Conservation (phyloP, 2,888 invertebrate genomes). For the Palloptera scutellata region DNA sequence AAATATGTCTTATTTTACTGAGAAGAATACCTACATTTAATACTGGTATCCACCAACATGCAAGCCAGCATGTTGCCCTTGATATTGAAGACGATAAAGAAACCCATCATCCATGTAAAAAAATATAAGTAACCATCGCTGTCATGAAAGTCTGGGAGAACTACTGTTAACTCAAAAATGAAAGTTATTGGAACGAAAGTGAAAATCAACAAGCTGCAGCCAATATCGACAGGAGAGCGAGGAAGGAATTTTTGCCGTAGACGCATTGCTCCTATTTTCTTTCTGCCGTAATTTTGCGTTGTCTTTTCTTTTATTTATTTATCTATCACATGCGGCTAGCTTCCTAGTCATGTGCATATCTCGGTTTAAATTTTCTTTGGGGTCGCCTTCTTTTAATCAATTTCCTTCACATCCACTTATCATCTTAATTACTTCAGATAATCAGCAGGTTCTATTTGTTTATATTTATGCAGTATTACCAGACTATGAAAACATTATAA, state of each 20-base stretch:
- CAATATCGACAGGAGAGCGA: constrained; percentile 50
- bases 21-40: constrained; percentile 65
- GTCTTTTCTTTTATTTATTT: too few species aligned
- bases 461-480: too few species aligned
- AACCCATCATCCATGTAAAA: constrained; percentile 71
- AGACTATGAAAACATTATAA: too few species aligned
- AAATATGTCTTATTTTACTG: background rate
- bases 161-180: constrained; percentile 69
- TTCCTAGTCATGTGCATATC: too few species aligned
- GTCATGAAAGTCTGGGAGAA: constrained; percentile 74
- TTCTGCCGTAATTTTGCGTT: too few species aligned
- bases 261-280: constrained; percentile 9
- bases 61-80: constrained; percentile 80
- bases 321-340: too few species aligned
- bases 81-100: constrained; percentile 79
- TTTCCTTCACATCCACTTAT: background rate
- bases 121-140: constrained; percentile 67
- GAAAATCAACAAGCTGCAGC: constrained; percentile 52
- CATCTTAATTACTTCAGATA: too few species aligned
- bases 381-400: too few species aligned
- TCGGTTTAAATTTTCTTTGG: too few species aligned
- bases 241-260: constrained; percentile 41
- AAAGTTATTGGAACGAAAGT: constrained; percentile 58
- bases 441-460: too few species aligned
- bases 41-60: constrained; percentile 80